A percentile compares a stretch with the other conserved stretches of the same genome.
Conservation (phyloP, 37 sponge, comb jelly and placozoan genomes). For the Halichondria panicea region DNA sequence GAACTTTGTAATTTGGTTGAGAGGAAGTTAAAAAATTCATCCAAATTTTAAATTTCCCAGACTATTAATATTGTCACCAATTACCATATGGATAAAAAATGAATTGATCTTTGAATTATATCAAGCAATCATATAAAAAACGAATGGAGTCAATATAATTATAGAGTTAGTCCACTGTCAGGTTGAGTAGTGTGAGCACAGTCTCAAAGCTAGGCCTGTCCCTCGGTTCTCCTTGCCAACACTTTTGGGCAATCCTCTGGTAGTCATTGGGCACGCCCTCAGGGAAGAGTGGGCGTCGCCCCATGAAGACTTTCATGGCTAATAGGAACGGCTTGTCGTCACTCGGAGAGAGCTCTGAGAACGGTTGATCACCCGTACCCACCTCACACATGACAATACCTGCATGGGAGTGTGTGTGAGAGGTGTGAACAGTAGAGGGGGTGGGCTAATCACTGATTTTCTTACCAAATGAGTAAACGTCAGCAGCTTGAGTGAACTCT, state of each 20-base stretch:
- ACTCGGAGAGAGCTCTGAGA: conserved; percentile 18
- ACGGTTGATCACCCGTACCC: conserved; percentile 29
- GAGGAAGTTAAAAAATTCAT: too few relatives aligned
- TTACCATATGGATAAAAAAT: too few relatives aligned
- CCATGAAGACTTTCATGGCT: conserved; percentile 49
- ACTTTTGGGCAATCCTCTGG: conserved; percentile 8
- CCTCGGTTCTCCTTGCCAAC: conserved; percentile 53
- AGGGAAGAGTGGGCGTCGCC: conserved; percentile 36
- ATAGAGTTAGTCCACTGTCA: too few relatives aligned
- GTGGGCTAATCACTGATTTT: neutral
- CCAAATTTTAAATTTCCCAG: too few relatives aligned
- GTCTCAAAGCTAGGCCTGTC: conserved; percentile 32
- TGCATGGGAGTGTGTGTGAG: conserved; percentile 4
- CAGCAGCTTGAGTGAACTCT: conserved; percentile 30
- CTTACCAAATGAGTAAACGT: conserved; percentile 76
- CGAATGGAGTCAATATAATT: too few relatives aligned
- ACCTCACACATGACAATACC: conserved; percentile 62
- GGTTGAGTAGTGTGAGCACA: too few relatives aligned
- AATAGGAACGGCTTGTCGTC: neutral
- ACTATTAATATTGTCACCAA: too few relatives aligned
- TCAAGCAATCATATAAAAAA: too few relatives aligned
- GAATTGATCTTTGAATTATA: too few relatives aligned
- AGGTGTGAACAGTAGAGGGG: neutral
- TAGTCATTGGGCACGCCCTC: conserved; percentile 3
- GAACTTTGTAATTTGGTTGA: too few relatives aligned